Base-by-base conservation (phyloP, 2,113 vertebrate genomes). In the Notechis scutatus region DNA sequence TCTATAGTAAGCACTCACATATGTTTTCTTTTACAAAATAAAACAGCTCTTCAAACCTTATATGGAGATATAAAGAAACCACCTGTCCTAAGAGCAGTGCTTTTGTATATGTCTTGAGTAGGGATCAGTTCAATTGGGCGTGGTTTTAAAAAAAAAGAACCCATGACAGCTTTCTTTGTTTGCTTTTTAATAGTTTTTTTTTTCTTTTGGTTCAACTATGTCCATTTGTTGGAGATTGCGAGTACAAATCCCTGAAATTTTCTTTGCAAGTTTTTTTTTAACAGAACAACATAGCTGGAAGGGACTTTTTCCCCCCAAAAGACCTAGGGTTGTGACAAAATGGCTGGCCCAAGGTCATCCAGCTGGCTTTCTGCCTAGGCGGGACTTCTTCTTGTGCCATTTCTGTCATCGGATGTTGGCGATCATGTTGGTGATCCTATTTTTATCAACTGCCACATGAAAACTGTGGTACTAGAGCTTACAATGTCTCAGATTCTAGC, bases 121-220 rank as follows among this genome's bases (percentile, higher is more conserved):
- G 12, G 29, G 29, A 11, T 69, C 29, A 69, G 29, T 69, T 34
- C 64, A 69, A 34, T 34, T 5, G 4, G 12, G 61, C 4, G 1
- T n/a, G 29, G 12, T 69, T 69, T 64, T 14, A 15, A 69, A 69
- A 34, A 69, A 50, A 50, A 50, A 69, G 12, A 69, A 69, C 12
- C 29, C 64, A 34, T 6, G 12, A 74, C 14, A 74, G 4, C 34
- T 74, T 69, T 34, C 12, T 34, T 74, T 69, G 64, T 12, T 69
- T 34, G 29, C 64, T 74, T 34, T 96, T 97, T 98, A 97, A 97
- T 98, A 96, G 95, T 95, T 97, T 14, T 29, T 64, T 64, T 12
- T 5, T 0, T 0, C 61, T 11, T 64, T 29, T 29, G 61, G 26
- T 64, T 64, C 61, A 64, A 29, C 11, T 29, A 64, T 64, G 61